phyloP scores from a whole-genome alignment of 2,113 vertebrate genomes.

The Sorex fumeus region DNA sequence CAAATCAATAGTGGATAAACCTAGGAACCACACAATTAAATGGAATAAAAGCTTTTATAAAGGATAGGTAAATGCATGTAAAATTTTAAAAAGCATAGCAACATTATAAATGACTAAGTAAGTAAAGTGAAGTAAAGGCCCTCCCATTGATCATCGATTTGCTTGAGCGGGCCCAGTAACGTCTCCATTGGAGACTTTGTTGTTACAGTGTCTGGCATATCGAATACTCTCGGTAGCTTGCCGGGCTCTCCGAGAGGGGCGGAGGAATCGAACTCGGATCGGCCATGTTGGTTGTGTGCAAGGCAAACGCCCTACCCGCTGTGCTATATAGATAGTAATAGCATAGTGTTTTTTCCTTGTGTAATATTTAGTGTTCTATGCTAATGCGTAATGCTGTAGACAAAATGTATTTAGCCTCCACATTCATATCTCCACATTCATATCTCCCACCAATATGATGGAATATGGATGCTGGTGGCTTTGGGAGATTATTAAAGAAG shows the following conservation, averaged over 20 bases:
- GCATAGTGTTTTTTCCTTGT: not conserved
- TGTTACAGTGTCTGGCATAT: too few species aligned
- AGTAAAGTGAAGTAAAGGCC: too few species aligned
- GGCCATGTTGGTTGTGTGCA: too few species aligned
- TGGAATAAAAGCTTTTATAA: not conserved
- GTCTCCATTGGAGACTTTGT: too few species aligned
- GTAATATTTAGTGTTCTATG: not conserved
- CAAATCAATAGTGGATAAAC: conserved; percentile 34
- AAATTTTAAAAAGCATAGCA: conserved; percentile 43
- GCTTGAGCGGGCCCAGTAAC: too few species aligned
- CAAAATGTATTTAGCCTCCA: not conserved
- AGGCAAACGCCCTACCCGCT: too few species aligned
- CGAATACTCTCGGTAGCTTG: too few species aligned
- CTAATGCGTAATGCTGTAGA: not conserved
- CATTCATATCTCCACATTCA: not conserved
- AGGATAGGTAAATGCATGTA: not conserved
- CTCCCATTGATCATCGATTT: too few species aligned
- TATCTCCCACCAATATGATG: not conserved
- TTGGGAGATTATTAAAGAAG: not conserved
- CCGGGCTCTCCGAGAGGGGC: too few species aligned
- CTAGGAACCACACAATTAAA: not conserved
- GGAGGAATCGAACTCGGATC: too few species aligned
- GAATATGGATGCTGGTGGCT: not conserved
- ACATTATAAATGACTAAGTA: conserved; percentile 1
- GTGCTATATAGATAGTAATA: not conserved